Conservation (phyloP, 2,888 invertebrate genomes). For the Chesias legatella region DNA sequence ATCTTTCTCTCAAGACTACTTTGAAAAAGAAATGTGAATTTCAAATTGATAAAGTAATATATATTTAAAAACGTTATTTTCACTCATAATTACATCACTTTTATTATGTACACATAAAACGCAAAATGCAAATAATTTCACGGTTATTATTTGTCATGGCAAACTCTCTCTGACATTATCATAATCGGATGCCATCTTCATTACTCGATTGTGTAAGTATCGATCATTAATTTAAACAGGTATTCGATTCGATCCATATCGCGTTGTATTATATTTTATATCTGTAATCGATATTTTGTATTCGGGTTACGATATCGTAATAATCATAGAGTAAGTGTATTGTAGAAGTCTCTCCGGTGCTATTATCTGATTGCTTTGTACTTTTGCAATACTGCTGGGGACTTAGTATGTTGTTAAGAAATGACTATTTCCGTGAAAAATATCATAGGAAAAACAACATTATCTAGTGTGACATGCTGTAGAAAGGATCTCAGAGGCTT, state of each 20-base stretch:
- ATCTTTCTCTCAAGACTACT: too few relatives aligned
- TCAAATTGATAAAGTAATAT: too few relatives aligned
- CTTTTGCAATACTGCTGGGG: too few relatives aligned
- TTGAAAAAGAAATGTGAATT: too few relatives aligned
- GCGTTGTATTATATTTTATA: constrained; percentile 26
- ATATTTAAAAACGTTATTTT: too few relatives aligned
- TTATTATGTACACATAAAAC: constrained; percentile 13
- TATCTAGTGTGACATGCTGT: too few relatives aligned
- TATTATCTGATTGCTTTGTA: too few relatives aligned
- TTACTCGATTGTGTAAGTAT: constrained; percentile 41
- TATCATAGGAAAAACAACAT: too few relatives aligned
- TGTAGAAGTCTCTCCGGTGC: background rate
- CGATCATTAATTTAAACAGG: constrained; percentile 42
- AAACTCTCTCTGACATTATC: constrained; percentile 39
- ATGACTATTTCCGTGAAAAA: too few relatives aligned
- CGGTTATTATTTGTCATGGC: constrained; percentile 33
- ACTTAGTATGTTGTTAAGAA: too few relatives aligned
- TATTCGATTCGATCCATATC: constrained; percentile 37
- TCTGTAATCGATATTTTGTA: constrained; percentile 35
- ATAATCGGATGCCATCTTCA: constrained; percentile 47
- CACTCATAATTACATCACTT: constrained; percentile 14
- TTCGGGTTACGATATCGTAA: constrained; percentile 28
- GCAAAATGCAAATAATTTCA: constrained; percentile 31
- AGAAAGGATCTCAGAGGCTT: too few relatives aligned
- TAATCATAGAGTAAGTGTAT: constrained; percentile 14